Conservation (phyloP, 2,888 invertebrate genomes). For the Camponotus fellah region DNA sequence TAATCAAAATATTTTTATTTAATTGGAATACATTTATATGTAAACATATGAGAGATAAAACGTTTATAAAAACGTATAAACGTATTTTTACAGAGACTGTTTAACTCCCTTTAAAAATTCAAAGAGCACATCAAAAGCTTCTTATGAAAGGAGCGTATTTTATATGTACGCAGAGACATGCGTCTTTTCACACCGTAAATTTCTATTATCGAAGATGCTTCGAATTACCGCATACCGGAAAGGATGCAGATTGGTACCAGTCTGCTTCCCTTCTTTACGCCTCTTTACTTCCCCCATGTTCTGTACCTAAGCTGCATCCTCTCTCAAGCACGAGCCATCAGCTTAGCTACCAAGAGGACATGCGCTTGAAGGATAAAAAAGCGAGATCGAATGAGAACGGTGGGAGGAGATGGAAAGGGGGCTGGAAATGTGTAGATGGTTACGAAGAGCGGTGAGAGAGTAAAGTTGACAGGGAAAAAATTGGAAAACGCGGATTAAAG, state of each 20-base stretch:
- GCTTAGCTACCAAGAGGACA: conserved; percentile 43
- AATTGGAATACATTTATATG: not conserved
- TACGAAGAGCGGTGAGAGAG: conserved; percentile 42
- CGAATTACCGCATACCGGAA: conserved; percentile 73
- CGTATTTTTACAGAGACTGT: not conserved
- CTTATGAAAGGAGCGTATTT: conserved; percentile 30
- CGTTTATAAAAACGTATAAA: not conserved
- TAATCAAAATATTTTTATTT: not conserved
- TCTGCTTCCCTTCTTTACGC: conserved; percentile 32
- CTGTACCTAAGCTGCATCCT: conserved; percentile 39
- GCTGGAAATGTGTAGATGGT: conserved; percentile 52
- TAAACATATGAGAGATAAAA: not conserved
- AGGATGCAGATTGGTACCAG: conserved; percentile 74
- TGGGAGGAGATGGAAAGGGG: conserved; percentile 26
- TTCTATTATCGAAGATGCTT: conserved; percentile 74
- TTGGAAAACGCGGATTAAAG: conserved; percentile 77
- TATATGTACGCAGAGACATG: conserved; percentile 48
- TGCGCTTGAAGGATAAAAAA: conserved; percentile 52
- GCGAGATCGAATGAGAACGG: conserved; percentile 19
- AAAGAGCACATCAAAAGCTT: conserved; percentile 43
- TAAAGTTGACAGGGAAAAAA: conserved; percentile 76
- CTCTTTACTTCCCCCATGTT: conserved; percentile 31
- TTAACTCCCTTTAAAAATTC: conserved; percentile 12
- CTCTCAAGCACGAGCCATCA: conserved; percentile 51
- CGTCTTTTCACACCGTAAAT: conserved; percentile 66